A percentile compares a stretch with the other conserved stretches of the same genome.
Evolutionary conservation across 2,797 vertebrate genomes (phyloP).

Genomic region (Microhierax caerulescens): DNA sequence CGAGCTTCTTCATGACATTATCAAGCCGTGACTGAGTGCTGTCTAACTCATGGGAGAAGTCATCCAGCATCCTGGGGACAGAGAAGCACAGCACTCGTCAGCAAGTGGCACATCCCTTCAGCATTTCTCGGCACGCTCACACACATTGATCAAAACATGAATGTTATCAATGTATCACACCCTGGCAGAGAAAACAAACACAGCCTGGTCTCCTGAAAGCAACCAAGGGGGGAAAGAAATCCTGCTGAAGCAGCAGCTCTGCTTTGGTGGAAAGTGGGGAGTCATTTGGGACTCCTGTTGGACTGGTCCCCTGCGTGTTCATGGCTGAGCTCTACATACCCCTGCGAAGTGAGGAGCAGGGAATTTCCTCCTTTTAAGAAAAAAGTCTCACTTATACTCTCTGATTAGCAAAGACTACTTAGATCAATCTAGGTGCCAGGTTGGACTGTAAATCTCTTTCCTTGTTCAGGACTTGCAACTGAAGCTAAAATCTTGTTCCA

Average conservation of each 20-base stretch:
- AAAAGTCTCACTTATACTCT: background rate
- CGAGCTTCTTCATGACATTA: conserved; percentile 97
- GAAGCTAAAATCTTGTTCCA: background rate
- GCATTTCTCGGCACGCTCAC: rapidly evolving
- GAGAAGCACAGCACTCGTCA: background rate
- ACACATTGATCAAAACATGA: background rate
- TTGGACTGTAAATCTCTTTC: background rate
- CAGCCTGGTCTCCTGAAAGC: background rate
- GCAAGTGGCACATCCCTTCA: background rate
- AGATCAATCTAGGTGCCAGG: background rate
- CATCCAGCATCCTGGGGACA: conserved; percentile 90
- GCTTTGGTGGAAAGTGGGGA: background rate
- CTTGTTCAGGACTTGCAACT: background rate
- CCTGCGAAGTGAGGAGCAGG: background rate
- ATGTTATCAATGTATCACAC: background rate
- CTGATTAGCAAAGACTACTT: background rate
- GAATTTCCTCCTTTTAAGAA: background rate
- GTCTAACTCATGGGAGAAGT: conserved; percentile 94
- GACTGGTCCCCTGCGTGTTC: background rate
- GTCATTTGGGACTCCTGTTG: background rate
- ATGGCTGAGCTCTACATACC: background rate
- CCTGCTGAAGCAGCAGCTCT: background rate
- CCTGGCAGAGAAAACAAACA: background rate
- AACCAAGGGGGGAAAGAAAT: background rate
- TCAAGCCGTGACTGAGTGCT: conserved; percentile 92